Base-by-base conservation (phyloP, 2,113 vertebrate species). In the Chloebia gouldiae region DNA sequence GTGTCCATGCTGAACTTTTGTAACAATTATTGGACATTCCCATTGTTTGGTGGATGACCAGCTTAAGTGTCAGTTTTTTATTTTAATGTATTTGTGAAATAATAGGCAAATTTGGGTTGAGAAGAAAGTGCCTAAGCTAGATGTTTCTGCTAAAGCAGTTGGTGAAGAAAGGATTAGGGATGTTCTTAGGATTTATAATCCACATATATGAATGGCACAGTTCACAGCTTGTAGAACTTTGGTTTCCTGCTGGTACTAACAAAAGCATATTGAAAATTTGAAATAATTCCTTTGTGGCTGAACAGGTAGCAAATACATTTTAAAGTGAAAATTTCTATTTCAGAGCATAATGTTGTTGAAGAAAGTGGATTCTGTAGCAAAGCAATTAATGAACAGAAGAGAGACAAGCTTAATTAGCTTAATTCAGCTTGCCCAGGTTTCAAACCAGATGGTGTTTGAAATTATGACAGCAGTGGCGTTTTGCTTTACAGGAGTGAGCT, bases 341-440 rank as follows among this genome's bases (percentile, higher is more conserved):
- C 49, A 50, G 63, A 70, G 19, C 6, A 3, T 71, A 72, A 15
- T 25, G 20, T 60, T 76, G n/a, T 64, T 16, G 57, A 81, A 53
- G 18, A 33, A 63, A 63, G 39, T 54, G 47, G 63, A 72, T 88
- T 94, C 42, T 86, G 27, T 70, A 66, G 72, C 39, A 88, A 47
- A 86, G 50, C 57, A 92, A 49, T 94, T 95, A 95, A 54, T 76
- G 45, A 93, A 50, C 71, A 76, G 49, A 72, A 44, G 39, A 90
- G 37, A 57, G n/a, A 61, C 19, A n/a, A 35, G 21, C 59, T 87
- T 93, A 88, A 92, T 94, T 84, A 91, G 65, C 75, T 79, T 35
- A 86, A 70, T 82, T 95, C 59, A 82, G 11, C 35, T 79, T 89
- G 70, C 75, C 45, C 84, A 94, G 81, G 64, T 95, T 96, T 94